Evolutionary conservation across 1,140 invertebrate genomes (phyloP).

Genomic region (Drosophila sp.): DNA sequence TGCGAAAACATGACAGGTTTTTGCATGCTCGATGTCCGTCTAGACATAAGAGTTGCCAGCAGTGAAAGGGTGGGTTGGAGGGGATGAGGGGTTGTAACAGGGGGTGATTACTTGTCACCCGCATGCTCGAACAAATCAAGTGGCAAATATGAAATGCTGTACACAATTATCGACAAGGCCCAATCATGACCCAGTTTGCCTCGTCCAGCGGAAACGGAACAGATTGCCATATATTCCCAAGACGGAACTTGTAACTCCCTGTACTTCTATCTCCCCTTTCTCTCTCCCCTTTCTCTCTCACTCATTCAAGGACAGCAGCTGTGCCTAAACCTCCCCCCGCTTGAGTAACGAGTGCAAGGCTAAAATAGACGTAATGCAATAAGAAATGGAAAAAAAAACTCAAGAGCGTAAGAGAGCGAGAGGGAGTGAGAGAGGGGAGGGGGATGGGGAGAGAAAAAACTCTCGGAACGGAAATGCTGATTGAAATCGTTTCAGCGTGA

Average conservation of each 20-base stretch:
- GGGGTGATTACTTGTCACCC: constrained; percentile 6
- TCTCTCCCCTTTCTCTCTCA: neutral
- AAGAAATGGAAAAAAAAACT: constrained; percentile 39
- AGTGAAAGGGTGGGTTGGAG: neutral
- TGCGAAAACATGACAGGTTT: constrained; percentile 61
- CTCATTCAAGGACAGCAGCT: constrained; percentile 20
- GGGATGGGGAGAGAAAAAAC: constrained; percentile 23
- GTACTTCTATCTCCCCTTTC: too few relatives aligned
- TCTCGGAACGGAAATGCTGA: constrained; percentile 78
- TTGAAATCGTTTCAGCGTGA: constrained; percentile 84
- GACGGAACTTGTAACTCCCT: constrained; percentile 16
- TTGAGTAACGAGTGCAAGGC: constrained; percentile 19
- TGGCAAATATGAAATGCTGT: constrained; percentile 51
- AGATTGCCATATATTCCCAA: constrained; percentile 37
- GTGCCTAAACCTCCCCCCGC: constrained; percentile 11
- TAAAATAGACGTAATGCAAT: constrained; percentile 64
- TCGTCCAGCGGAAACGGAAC: constrained; percentile 34
- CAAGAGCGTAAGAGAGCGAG: neutral
- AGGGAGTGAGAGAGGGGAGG: neutral
- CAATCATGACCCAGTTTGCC: constrained; percentile 33
- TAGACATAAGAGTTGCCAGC: constrained; percentile 44
- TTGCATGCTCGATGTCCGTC: constrained; percentile 44
- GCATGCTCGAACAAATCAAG: constrained; percentile 45
- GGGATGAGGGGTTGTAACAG: neutral
- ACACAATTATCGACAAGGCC: constrained; percentile 41